Base-by-base conservation (phyloP, 2,113 vertebrate genomes). In the Copsychus sechellarum region DNA sequence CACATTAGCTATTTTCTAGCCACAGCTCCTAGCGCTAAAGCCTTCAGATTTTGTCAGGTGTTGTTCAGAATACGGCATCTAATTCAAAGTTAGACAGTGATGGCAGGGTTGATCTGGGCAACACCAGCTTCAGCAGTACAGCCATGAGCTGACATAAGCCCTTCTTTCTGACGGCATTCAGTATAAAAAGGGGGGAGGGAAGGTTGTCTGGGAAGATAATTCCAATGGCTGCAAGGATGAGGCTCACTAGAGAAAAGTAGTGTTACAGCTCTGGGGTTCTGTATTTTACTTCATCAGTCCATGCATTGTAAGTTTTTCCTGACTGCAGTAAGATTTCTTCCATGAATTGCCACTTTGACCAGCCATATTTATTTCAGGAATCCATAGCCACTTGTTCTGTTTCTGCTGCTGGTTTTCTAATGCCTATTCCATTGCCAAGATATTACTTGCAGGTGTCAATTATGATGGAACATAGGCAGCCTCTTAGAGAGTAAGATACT, bases 211-310 rank as follows among this genome's bases (percentile, higher is more conserved):
- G 15, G 29, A 79, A 72, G 71, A 81, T 77, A 81, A 92, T 71
- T 90, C 42, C 81, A 80, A 90, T 5, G n/a, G 40, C 48, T 91
- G 81, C 66, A 91, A 61, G 50, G 84, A 94, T 66, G 74, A 95
- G 58, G 81, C 65, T 95, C 77, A 83, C 50, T 22, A 92, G 70
- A 71, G n/a, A 34, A 83, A 87, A 92, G n/a, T 1, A 56, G 23
- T 9, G 43, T 12, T 36, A 67, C 24, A 76, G 36, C 48, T 86
- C 42, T 25, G 53, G 26, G 6, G 12, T 79, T 90, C 70, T 42
- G 43, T 53, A 36, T 81, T 86, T 92, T 87, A 88, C 69, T 56
- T 80, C 51, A 34, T 58, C 69, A 81, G 69, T 51, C 40, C 40
- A 45, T 2, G 22, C 5, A 1, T 33, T 14, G 2, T 24, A 15